Evolutionary conservation across 2,888 invertebrate species (phyloP).

Genomic region (Rapana venosa): DNA sequence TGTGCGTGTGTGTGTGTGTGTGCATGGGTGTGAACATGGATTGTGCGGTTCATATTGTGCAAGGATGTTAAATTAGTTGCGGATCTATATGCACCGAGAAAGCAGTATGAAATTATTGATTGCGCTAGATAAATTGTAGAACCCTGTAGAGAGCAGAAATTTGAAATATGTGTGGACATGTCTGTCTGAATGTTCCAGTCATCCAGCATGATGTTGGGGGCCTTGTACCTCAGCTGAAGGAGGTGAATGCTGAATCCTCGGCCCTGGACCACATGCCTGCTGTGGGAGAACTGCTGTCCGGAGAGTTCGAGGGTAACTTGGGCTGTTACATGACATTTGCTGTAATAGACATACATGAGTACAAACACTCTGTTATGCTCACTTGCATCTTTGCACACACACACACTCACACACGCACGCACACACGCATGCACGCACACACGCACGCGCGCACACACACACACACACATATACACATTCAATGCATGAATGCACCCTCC

Average conservation of each 20-base stretch:
- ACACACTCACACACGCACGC: too few relatives aligned
- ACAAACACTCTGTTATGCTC: too few relatives aligned
- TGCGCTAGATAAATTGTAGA: not conserved
- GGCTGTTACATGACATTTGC: too few relatives aligned
- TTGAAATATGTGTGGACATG: not conserved
- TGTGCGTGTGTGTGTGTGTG: not conserved
- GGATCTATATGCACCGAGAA: too few relatives aligned
- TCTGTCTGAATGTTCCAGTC: not conserved
- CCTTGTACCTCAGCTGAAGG: not conserved
- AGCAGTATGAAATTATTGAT: too few relatives aligned
- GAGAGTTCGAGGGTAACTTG: conserved; percentile 18
- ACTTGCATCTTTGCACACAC: too few relatives aligned
- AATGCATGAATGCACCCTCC: too few relatives aligned
- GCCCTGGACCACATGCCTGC: not conserved
- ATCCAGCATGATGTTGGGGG: not conserved
- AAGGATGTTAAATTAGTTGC: not conserved
- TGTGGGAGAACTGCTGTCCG: conserved; percentile 33
- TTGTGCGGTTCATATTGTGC: not conserved
- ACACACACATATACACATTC: too few relatives aligned
- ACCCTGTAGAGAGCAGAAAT: not conserved
- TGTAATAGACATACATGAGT: too few relatives aligned
- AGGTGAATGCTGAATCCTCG: not conserved
- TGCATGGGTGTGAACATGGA: not conserved
- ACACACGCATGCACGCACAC: too few relatives aligned
- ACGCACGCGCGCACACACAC: not conserved